Evolutionary conservation across 1,140 invertebrate genomes (phyloP), one percentile per base, ranked within the genome.

Genomic region (Adoxophyes honmai): DNA sequence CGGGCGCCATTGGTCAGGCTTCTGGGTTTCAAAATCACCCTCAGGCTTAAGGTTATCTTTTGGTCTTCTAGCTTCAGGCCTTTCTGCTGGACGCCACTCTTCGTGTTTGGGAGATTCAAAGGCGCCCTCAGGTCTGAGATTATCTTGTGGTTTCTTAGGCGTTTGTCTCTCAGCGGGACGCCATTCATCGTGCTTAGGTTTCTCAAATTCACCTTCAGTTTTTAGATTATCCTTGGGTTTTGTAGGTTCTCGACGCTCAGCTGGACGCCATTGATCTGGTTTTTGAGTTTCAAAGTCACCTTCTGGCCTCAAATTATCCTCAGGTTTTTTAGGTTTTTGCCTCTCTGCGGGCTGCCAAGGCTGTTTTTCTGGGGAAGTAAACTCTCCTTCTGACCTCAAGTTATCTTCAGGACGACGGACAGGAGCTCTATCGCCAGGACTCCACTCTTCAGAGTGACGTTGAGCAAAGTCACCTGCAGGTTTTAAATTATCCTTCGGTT

Each of bases 111-210:
- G 82, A 67, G 70, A 90, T 84, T 71, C 90, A 91, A 91, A 73
- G 72, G 89, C 73, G 75, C 85, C 57, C 85, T 91, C 64, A 67
- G 84, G 77, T 91, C 90, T 57, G 84, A 89, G 55, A 75, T 81
- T 83, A 34, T 90, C 85, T 8, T 81, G 81, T 0, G 84, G 90
- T 64, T 91, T 90, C 10, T 91, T 80, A 60, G 90, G 93, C 70
- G 93, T 92, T n/a, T n/a, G n/a, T 91, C 92, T 59, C 88, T 91
- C 57, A 59, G 89, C 79, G 91, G 91, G 65, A 92, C 91, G 57
- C 93, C 92, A 86, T 93, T 58, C 92, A 69, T 89, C 94, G 92
- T 3, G 93, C 94, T 82, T 92, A 93, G 18, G 93, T 93, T 73
- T 95, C 93, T 64, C 94, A 91, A 92, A 92, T 42, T 91, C 88